A percentile compares a stretch with the other conserved stretches of the same genome.
phyloP scores from a whole-genome alignment of 2,113 vertebrate genomes.

The Boleophthalmus pectinirostris region DNA sequence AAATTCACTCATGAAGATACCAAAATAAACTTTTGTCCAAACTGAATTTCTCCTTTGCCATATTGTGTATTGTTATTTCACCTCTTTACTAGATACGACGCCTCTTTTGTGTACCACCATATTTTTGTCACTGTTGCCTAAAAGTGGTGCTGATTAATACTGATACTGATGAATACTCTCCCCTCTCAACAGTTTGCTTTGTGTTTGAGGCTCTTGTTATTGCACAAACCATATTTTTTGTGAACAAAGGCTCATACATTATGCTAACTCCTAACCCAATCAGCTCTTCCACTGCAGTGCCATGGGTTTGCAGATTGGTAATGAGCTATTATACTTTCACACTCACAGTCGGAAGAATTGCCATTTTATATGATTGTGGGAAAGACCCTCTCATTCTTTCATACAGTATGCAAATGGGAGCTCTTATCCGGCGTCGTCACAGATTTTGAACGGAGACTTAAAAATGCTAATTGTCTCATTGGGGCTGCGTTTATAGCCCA shows the following conservation, averaged over 20 bases:
- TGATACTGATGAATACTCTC: constrained; percentile 5
- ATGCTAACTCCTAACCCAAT: constrained; percentile 19
- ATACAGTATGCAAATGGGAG: constrained; percentile 37
- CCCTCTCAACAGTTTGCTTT: constrained; percentile 13
- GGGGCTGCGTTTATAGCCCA: constrained; percentile 32
- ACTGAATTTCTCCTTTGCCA: no score
- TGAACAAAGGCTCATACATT: constrained; percentile 27
- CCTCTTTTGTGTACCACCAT: no score
- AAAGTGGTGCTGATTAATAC: constrained; percentile 19
- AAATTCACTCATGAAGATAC: no score
- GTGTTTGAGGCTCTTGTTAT: constrained; percentile 7
- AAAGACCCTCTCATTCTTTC: constrained; percentile 30
- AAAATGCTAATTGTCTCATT: constrained; percentile 54
- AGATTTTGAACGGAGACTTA: constrained; percentile 41
- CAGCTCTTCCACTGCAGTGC: constrained; percentile 26
- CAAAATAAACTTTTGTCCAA: no score
- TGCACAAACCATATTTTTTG: background rate
- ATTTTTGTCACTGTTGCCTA: background rate
- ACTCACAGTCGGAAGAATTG: constrained; percentile 46
- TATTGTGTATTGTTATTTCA: background rate
- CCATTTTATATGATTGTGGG: constrained; percentile 35
- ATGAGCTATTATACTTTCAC: constrained; percentile 44
- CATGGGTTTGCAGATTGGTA: constrained; percentile 26
- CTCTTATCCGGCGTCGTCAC: constrained; percentile 23
- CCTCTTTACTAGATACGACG: no score